Evolutionary conservation across 2,113 vertebrate genomes (phyloP).

Genomic region (Phyllostomus hastatus): DNA sequence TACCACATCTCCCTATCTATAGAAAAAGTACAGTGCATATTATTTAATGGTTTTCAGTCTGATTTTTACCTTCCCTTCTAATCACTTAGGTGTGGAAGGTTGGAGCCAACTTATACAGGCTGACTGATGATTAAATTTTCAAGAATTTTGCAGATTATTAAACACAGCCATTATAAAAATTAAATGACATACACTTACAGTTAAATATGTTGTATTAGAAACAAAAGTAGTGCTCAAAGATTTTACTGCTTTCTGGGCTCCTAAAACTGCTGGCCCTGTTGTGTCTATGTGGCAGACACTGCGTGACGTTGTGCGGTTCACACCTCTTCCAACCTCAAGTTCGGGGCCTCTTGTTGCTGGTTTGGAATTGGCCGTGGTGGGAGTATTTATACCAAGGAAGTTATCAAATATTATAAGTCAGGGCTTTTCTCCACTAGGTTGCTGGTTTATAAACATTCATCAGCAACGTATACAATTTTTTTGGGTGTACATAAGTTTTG

Average conservation of each 20-base stretch:
- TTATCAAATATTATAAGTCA: not conserved
- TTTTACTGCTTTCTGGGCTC: not conserved
- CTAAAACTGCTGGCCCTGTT: not conserved
- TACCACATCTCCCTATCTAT: not conserved
- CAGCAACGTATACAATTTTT: not conserved
- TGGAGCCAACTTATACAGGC: not conserved
- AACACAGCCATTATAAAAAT: slow-evolving; percentile 17
- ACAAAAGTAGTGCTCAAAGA: not conserved
- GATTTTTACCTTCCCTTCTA: not conserved
- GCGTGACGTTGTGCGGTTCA: not conserved
- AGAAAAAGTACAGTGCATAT: not conserved
- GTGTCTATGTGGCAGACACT: not conserved
- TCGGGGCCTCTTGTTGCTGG: not conserved
- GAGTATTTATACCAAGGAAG: not conserved
- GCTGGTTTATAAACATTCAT: not conserved
- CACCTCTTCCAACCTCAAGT: not conserved
- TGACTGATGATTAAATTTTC: slow-evolving; percentile 7
- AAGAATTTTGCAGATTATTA: slow-evolving; percentile 24
- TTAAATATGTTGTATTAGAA: not conserved
- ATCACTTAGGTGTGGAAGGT: not conserved
- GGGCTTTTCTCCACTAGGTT: not conserved
- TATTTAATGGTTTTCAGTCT: not conserved
- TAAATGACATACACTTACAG: not conserved
- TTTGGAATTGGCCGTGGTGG: not conserved
- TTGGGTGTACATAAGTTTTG: not conserved